Conservation (phyloP, 64 coral and sea anemone species). For the Montipora sp. region DNA sequence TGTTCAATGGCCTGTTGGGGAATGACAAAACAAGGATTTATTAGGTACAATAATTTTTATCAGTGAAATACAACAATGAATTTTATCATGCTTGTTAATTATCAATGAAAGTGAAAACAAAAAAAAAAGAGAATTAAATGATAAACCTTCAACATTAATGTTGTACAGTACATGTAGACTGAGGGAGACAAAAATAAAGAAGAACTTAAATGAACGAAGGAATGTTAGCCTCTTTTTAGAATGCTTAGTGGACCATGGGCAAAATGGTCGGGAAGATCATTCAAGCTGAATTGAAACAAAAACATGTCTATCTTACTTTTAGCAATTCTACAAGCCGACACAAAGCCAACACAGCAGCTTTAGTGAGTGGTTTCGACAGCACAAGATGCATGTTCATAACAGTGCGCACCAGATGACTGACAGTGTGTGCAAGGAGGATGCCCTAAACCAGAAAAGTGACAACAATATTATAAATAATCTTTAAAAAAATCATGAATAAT, state of each 20-base stretch:
- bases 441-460: conserved; percentile 34
- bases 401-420: conserved; percentile 90
- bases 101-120: no score
- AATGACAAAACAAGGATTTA: not conserved
- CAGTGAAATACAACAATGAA: not conserved
- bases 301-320: conserved; percentile 42
- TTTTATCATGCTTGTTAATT: not conserved
- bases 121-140: no score
- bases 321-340: conserved; percentile 90
- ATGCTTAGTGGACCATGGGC: no score
- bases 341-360: conserved; percentile 85
- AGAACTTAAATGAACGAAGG: no score
- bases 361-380: conserved; percentile 94
- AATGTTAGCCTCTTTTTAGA: no score
- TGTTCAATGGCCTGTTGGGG: conserved; percentile 81
- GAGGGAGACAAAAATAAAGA: no score
- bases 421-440: conserved; percentile 84
- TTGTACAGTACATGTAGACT: no score
- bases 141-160: no score
- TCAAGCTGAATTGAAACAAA: not conserved
- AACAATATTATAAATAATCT: not conserved
- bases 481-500: no score
- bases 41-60: not conserved
- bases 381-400: conserved; percentile 98
- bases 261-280: no score